A percentile compares a stretch with the other conserved stretches of the same genome.
Conservation (phyloP, 1,140 invertebrate species). For the Euglossa dilemma region DNA sequence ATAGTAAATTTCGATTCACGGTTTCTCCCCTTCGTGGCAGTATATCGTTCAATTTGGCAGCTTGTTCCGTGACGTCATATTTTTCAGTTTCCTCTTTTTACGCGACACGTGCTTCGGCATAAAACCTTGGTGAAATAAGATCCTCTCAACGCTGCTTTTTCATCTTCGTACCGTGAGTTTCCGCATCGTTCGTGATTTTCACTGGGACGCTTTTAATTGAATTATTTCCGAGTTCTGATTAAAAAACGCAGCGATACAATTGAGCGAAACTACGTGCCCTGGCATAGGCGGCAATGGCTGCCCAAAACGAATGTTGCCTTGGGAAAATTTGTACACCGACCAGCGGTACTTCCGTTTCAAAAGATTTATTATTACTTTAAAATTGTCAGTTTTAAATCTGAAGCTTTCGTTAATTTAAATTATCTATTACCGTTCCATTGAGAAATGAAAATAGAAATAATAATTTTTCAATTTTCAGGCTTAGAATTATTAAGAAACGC, state of each 20-base stretch:
- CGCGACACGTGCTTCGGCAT: slow-evolving; percentile 27
- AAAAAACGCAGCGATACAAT: background rate
- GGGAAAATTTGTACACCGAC: background rate
- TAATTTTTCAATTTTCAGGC: too few species aligned
- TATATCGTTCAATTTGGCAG: slow-evolving; percentile 28
- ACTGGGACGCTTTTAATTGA: background rate
- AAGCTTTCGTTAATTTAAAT: too few species aligned
- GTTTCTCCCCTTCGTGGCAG: background rate
- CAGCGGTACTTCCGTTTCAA: background rate
- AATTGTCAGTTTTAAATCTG: too few species aligned
- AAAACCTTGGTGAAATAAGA: slow-evolving; percentile 18
- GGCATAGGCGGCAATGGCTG: too few species aligned
- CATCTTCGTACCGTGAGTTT: background rate
- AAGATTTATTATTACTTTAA: too few species aligned
- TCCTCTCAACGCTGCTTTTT: slow-evolving; percentile 15
- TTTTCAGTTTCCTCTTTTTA: slow-evolving; percentile 10
- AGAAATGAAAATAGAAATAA: too few species aligned
- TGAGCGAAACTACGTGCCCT: background rate
- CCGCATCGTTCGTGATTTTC: slow-evolving; percentile 9
- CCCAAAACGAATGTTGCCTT: background rate
- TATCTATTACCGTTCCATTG: too few species aligned
- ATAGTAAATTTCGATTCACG: slow-evolving; percentile 7
- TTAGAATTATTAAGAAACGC: too few species aligned
- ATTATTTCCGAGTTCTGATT: background rate
- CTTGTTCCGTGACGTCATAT: slow-evolving; percentile 4